Conservation (phyloP, 1,140 invertebrate genomes). For the Ylistrum balloti region DNA sequence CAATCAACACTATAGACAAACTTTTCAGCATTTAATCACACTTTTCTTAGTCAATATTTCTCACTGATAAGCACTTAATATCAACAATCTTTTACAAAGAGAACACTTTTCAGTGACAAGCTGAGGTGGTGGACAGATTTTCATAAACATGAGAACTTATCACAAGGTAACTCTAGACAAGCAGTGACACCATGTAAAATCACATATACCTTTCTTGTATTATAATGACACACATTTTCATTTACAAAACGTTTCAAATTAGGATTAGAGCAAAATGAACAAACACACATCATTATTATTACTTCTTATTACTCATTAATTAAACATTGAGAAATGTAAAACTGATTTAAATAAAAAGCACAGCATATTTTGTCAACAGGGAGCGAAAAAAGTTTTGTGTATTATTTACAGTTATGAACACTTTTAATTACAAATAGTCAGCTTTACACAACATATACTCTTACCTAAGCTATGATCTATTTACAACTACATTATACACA, state of each 20-base stretch:
- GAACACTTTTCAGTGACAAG: conserved; percentile 3
- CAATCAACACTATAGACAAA: background rate
- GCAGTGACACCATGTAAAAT: background rate
- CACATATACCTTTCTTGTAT: background rate
- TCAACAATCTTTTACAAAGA: background rate
- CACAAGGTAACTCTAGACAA: background rate
- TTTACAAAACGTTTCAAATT: no score
- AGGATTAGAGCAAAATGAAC: no score
- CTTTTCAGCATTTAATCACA: background rate
- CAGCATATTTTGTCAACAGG: background rate
- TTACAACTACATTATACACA: background rate
- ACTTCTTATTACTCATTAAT: background rate
- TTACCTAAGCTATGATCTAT: background rate
- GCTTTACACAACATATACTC: background rate
- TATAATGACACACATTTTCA: no score
- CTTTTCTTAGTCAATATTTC: background rate
- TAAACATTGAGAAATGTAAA: background rate
- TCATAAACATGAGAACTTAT: background rate
- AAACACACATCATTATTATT: no score
- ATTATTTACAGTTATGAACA: conserved; percentile 19
- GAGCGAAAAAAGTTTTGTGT: background rate
- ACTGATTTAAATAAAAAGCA: background rate
- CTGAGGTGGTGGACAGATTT: conserved; percentile 14
- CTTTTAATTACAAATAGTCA: background rate
- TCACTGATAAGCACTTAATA: background rate